phyloP scores from a whole-genome alignment of 2,797 vertebrate genomes.

The Sciaenops ocellatus region DNA sequence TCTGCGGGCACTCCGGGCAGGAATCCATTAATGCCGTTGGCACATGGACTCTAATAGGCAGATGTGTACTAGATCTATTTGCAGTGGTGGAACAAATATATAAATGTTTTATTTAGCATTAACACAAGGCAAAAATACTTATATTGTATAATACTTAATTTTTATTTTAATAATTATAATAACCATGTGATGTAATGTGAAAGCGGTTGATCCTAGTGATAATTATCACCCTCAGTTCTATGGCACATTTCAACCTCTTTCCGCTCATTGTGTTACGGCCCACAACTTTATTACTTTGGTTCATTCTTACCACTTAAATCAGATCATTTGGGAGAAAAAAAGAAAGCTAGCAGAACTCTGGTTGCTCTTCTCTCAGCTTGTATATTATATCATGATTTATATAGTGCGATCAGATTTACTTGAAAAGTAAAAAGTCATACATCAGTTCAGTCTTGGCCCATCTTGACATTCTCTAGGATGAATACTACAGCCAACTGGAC shows the following conservation, averaged over 20 bases:
- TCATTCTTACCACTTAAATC: too few relatives aligned
- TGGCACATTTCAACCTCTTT: background rate
- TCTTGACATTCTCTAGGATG: background rate
- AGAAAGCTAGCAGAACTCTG: too few relatives aligned
- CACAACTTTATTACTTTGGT: background rate
- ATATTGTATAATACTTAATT: too few relatives aligned
- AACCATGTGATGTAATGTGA: background rate
- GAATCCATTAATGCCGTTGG: constrained; percentile 36
- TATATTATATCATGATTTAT: background rate
- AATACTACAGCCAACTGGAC: background rate
- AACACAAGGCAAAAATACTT: background rate
- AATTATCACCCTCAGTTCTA: background rate
- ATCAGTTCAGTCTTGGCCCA: background rate
- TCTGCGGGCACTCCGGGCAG: constrained; percentile 43
- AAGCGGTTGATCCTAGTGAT: background rate
- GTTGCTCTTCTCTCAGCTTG: background rate
- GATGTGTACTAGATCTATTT: constrained; percentile 21
- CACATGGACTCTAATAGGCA: constrained; percentile 10
- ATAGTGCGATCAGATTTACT: background rate
- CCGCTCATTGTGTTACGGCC: too few relatives aligned
- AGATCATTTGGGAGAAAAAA: background rate
- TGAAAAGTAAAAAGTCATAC: background rate
- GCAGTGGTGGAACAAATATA: constrained; percentile 2
- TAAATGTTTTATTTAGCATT: constrained; percentile 5
- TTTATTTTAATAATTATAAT: too few relatives aligned